Evolutionary conservation across 2,888 invertebrate species (phyloP).

Genomic region (Tipula helvola): DNA sequence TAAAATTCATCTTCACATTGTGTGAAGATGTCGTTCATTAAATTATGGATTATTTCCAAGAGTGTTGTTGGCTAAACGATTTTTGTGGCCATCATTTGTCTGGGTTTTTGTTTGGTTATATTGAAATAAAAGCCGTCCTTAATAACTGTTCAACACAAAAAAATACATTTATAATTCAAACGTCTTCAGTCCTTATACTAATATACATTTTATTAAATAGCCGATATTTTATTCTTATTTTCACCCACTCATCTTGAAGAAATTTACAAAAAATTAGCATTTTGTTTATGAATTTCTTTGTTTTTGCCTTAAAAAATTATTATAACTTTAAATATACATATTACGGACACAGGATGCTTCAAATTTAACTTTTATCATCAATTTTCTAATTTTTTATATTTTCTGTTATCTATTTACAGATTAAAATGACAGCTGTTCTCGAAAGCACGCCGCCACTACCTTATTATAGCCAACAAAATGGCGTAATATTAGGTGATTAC

Average conservation of each 20-base stretch:
- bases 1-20: background rate
- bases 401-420: background rate
- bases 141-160: background rate
- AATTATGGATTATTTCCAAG: background rate
- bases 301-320: background rate
- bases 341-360: background rate
- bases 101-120: background rate
- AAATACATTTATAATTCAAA: background rate
- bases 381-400: background rate
- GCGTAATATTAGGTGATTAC: background rate
- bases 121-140: background rate
- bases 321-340: background rate
- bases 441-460: background rate
- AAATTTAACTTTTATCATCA: background rate
- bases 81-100: background rate
- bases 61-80: background rate
- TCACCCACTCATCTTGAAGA: background rate
- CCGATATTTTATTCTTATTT: background rate
- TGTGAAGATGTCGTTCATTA: background rate
- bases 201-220: background rate
- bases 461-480: background rate
- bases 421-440: background rate
- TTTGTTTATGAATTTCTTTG: background rate
- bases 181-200: background rate
- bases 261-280: background rate